These are phyloP conservation scores for Venturia canescens DNA, from an alignment of 1,140 invertebrate genomes.

Conservation along the genomic window DNA sequence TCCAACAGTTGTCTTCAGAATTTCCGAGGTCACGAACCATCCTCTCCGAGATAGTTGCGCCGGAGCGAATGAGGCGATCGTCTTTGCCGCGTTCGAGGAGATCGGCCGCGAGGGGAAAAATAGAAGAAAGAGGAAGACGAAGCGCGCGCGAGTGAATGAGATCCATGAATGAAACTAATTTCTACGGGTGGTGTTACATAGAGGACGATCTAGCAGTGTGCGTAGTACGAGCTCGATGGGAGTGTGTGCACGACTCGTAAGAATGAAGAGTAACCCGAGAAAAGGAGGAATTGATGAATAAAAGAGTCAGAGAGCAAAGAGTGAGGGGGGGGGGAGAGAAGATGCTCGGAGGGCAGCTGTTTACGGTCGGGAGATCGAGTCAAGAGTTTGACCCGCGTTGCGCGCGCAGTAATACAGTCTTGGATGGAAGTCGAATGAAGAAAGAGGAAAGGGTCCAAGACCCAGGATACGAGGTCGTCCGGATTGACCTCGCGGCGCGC, in stretches of 20 bases:
- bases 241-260: slow-evolving; percentile 27
- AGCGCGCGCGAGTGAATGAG: slow-evolving; percentile 34
- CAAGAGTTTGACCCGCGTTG: slow-evolving; percentile 64
- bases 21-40: not conserved
- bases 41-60: not conserved
- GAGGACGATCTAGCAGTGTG: not conserved
- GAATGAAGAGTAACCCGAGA: slow-evolving; percentile 40
- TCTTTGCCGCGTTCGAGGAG: slow-evolving; percentile 20
- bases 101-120: slow-evolving; percentile 22
- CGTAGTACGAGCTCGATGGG: slow-evolving; percentile 8
- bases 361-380: slow-evolving; percentile 60
- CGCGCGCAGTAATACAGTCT: slow-evolving; percentile 42
- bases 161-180: slow-evolving; percentile 44
- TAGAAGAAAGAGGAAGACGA: slow-evolving; percentile 6
- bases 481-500: slow-evolving; percentile 68
- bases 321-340: slow-evolving; percentile 37
- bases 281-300: slow-evolving; percentile 51
- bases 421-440: slow-evolving; percentile 60
- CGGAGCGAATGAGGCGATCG: not conserved
- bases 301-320: slow-evolving; percentile 46
- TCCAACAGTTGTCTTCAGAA: not conserved
- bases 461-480: slow-evolving; percentile 70
- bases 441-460: slow-evolving; percentile 59
- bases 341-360: slow-evolving; percentile 63
- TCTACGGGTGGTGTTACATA: slow-evolving; percentile 40